Evolutionary conservation across 92 coral and sea anemone species (phyloP).

Genomic region (Bergia sp.): DNA sequence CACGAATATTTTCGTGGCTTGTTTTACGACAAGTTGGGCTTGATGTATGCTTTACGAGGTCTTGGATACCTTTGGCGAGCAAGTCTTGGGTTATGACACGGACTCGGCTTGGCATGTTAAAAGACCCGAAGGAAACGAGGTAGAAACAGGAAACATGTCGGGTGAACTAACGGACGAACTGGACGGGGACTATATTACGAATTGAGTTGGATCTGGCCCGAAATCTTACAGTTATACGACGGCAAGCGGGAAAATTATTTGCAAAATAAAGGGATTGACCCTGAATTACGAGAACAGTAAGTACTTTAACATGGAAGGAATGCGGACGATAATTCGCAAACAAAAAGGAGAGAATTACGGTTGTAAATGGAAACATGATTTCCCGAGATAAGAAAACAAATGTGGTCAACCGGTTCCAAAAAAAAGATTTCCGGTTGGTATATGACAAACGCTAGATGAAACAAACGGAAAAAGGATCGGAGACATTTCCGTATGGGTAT

Average conservation of each 20-base stretch:
- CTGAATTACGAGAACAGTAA: slow-evolving; percentile 28
- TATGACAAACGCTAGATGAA: too few species aligned
- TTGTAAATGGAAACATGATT: too few species aligned
- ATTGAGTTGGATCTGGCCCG: slow-evolving; percentile 1
- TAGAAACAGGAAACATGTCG: background rate
- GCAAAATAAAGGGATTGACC: slow-evolving; percentile 19
- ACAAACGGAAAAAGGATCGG: too few species aligned
- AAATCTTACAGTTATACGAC: slow-evolving; percentile 4
- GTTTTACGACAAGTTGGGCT: slow-evolving; percentile 19
- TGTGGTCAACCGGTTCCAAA: too few species aligned
- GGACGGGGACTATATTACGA: background rate
- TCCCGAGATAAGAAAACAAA: too few species aligned
- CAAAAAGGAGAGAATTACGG: too few species aligned
- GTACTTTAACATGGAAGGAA: background rate
- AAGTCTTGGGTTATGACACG: slow-evolving; percentile 21
- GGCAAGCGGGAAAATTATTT: background rate
- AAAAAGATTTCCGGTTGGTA: too few species aligned
- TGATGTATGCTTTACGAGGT: background rate
- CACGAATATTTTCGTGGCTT: slow-evolving; percentile 16
- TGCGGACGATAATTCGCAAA: background rate
- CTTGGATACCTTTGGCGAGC: background rate
- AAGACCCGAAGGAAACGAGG: background rate
- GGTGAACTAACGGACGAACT: background rate
- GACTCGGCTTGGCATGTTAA: slow-evolving; percentile 9
- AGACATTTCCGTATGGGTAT: too few species aligned